Base-by-base conservation (phyloP, 2,888 invertebrate genomes). In the Danaus chrysippus region DNA sequence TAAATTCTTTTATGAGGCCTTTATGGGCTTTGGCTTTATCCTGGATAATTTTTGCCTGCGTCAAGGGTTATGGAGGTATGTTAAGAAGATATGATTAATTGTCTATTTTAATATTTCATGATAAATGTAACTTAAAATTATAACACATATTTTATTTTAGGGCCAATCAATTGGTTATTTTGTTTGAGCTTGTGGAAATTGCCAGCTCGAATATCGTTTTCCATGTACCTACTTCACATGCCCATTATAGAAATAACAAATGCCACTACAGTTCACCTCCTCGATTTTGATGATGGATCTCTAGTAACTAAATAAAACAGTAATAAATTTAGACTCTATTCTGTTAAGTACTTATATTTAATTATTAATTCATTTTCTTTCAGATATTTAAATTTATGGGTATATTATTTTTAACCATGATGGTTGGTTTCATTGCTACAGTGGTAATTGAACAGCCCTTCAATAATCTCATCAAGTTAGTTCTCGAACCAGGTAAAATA, bases 131-230 rank as follows among this genome's bases (percentile, higher is more conserved):
- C 8, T 34, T 34, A 1, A 34, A 34, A 34, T 34, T 6, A 34
- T 5, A 34, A 9, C 10, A 42, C 19, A 54, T 41, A 19, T 42
- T 52, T 53, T 42, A 23, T 68, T 69, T 56, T 66, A 90, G 90
- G 83, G 63, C 75, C 83, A 19, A 76, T 91, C 6, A 82, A 87
- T 61, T 83, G 90, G 87, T 74, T 93, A 46, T 70, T 93, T 12
- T 87, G 91, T 0, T 73, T 87, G 1, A 76, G 78, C 13, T 71
- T 91, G 55, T 93, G 92, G 83, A 89, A 91, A 71, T 73, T 92
- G 1, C 73, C 92, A 3, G 84, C 88, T 19, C 84, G 91, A 52
- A 74, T 93, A 1, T 92, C 92, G 0, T 93, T 92, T 61, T 91
- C 91, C 1, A 91, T 93, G 83, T 93, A 92, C 66, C n/a, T 49